phyloP scores from a whole-genome alignment of 2,797 vertebrate genomes.

The Thaleichthys pacificus region DNA sequence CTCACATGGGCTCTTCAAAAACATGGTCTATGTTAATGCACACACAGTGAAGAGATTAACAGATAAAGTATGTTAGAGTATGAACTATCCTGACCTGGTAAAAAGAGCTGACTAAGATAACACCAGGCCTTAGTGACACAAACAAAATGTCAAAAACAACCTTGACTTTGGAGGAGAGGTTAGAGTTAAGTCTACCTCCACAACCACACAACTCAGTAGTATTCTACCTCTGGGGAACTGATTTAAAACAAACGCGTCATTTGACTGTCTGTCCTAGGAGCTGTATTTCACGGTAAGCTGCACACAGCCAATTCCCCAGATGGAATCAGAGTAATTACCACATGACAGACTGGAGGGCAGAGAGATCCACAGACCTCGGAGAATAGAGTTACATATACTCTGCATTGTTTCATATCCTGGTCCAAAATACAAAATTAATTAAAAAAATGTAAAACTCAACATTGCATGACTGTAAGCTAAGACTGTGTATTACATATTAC shows the following conservation, averaged over 20 bases:
- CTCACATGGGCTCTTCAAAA: not conserved
- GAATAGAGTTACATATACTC: not conserved
- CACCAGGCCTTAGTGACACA: slow-evolving; percentile 5
- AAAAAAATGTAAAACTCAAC: not conserved
- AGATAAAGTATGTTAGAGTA: not conserved
- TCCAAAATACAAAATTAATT: not conserved
- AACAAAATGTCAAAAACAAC: slow-evolving; percentile 20
- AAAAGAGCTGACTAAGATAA: slow-evolving; percentile 3
- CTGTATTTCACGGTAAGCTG: slow-evolving; percentile 31
- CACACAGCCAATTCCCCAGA: slow-evolving; percentile 33
- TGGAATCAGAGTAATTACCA: slow-evolving; percentile 45
- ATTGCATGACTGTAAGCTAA: not conserved
- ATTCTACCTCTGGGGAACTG: not conserved
- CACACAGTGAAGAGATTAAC: not conserved
- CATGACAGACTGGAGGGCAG: slow-evolving; percentile 19
- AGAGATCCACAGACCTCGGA: slow-evolving; percentile 2
- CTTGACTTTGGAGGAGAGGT: slow-evolving; percentile 5
- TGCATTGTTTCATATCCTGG: not conserved
- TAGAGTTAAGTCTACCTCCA: not conserved
- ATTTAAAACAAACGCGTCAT: slow-evolving; percentile 9
- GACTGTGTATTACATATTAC: not conserved
- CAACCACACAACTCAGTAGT: not conserved
- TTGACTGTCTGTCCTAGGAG: slow-evolving; percentile 19
- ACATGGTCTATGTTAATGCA: not conserved
- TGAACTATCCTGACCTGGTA: not conserved